Conservation (phyloP, 2,797 vertebrate genomes). For the Coluber constrictor region DNA sequence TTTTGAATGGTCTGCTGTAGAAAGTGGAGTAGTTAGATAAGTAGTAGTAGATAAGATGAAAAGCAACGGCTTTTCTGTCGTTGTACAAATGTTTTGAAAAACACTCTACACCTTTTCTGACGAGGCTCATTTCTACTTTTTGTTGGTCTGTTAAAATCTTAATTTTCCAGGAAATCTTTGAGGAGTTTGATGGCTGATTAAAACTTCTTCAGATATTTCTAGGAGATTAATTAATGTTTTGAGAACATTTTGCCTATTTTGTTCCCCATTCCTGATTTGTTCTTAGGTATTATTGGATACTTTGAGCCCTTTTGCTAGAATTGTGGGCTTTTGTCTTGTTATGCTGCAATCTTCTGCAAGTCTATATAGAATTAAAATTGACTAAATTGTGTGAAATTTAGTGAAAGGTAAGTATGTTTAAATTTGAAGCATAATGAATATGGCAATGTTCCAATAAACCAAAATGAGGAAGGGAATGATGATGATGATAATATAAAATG, state of each 20-base stretch:
- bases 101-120: background rate
- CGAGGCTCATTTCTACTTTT: background rate
- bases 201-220: background rate
- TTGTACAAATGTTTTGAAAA: background rate
- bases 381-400: background rate
- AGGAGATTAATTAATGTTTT: background rate
- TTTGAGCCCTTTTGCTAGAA: background rate
- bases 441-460: background rate
- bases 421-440: background rate
- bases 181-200: background rate
- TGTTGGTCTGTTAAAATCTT: background rate
- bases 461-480: background rate
- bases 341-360: background rate
- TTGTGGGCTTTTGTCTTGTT: background rate
- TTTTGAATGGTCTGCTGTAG: background rate
- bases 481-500: background rate
- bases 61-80: background rate
- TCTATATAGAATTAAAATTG: background rate
- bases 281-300: background rate
- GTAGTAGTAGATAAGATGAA: background rate
- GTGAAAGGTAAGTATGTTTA: background rate
- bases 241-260: background rate
- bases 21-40: background rate
- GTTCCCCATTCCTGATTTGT: background rate
- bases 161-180: background rate